These are phyloP conservation scores for Campoplex capitator DNA, from an alignment of 2,888 invertebrate species.

Conservation along the genomic window DNA sequence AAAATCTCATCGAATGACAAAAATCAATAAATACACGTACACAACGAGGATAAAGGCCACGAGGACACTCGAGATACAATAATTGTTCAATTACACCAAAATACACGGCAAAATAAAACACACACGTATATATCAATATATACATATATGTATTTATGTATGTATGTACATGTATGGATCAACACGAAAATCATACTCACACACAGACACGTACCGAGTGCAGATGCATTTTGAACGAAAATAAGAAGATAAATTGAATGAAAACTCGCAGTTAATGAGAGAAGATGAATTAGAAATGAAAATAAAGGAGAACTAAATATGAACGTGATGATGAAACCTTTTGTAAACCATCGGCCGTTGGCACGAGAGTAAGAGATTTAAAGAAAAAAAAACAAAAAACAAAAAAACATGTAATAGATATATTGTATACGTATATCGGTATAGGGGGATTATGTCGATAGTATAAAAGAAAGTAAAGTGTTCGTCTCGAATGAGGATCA, in stretches of 20 bases:
- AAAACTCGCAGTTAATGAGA: constrained; percentile 41
- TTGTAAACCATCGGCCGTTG: constrained; percentile 73
- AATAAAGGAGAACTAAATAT: constrained; percentile 49
- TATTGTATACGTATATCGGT: constrained; percentile 81
- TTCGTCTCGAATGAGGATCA: constrained; percentile 61
- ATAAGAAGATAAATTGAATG: constrained; percentile 15
- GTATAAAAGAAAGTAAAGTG: constrained; percentile 68
- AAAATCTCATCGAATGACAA: constrained; percentile 26
- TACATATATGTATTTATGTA: constrained; percentile 25
- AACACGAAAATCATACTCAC: constrained; percentile 45
- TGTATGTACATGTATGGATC: constrained; percentile 3
- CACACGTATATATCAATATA: constrained; percentile 38
- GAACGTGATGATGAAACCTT: constrained; percentile 57
- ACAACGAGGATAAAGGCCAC: constrained; percentile 34
- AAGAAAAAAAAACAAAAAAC: constrained; percentile 55
- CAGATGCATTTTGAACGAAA: constrained; percentile 54
- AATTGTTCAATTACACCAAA: constrained; percentile 43
- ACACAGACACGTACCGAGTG: constrained; percentile 24
- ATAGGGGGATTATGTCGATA: constrained; percentile 71
- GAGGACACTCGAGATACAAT: constrained; percentile 51
- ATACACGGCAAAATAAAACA: constrained; percentile 10
- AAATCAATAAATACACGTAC: constrained; percentile 21
- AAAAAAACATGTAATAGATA: constrained; percentile 76
- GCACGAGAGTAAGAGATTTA: constrained; percentile 67
- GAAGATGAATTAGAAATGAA: constrained; percentile 26